Percentiles rank a stretch among this genome's conserved stretches.
Conservation (phyloP, 2,797 vertebrate species). For the Anabacerthia variegaticeps region DNA sequence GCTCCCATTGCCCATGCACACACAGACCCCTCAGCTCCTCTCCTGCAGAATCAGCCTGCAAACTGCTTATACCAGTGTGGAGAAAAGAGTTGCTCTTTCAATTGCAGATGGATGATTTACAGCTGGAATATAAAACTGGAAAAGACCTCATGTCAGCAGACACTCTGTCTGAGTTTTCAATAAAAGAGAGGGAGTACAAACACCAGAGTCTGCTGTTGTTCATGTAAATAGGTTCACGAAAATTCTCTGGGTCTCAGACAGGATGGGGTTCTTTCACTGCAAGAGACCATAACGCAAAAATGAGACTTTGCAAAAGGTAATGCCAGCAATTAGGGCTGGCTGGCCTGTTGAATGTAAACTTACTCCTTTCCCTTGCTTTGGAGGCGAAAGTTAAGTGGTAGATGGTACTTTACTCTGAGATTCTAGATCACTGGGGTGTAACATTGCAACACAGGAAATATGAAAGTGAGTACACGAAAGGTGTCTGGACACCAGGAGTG, state of each 20-base stretch:
- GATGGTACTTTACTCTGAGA: not conserved
- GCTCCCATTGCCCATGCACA: not conserved
- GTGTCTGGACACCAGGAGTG: not conserved
- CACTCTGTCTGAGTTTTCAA: not conserved
- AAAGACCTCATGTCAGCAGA: not conserved
- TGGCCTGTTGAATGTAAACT: not conserved
- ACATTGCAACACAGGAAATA: not conserved
- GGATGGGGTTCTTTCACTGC: not conserved
- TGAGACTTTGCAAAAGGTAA: not conserved
- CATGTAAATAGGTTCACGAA: not conserved
- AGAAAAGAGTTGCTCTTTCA: not conserved
- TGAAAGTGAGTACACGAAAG: not conserved
- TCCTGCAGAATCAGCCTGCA: not conserved
- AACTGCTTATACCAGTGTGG: not conserved
- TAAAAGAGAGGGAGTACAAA: not conserved
- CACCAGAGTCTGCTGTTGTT: not conserved
- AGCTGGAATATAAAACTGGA: not conserved
- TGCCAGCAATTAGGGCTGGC: not conserved
- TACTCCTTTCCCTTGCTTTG: not conserved
- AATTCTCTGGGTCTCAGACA: not conserved
- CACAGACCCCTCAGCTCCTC: not conserved
- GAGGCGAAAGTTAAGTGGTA: not conserved
- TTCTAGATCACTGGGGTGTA: not conserved
- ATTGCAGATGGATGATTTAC: not conserved
- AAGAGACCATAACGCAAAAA: not conserved